Conservation (phyloP, 2,797 vertebrate genomes). For the Pygocentrus nattereri region DNA sequence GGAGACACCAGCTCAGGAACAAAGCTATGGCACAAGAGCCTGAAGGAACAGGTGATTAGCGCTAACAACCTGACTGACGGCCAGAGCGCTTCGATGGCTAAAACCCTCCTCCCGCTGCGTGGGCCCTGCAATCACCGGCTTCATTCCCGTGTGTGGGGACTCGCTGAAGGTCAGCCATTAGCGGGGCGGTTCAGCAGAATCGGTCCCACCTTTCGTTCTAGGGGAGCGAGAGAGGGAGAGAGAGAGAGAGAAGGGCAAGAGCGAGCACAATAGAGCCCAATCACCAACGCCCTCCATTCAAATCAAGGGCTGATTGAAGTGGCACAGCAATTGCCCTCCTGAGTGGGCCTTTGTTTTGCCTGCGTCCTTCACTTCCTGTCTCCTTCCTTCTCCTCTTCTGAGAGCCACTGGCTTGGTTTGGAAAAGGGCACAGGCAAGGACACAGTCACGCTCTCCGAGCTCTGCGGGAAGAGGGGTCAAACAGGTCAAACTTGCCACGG, state of each 20-base stretch:
- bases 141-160: slow-evolving; percentile 13
- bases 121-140: slow-evolving; percentile 45
- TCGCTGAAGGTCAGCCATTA: slow-evolving; percentile 54
- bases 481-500: slow-evolving; percentile 33
- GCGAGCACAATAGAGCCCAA: slow-evolving; percentile 59
- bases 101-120: slow-evolving; percentile 24
- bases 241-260: slow-evolving; percentile 29
- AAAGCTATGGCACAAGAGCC: neutral
- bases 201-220: slow-evolving; percentile 16
- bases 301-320: slow-evolving; percentile 68
- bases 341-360: slow-evolving; percentile 57
- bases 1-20: neutral
- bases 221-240: neutral
- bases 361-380: slow-evolving; percentile 22
- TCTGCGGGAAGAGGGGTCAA: slow-evolving; percentile 31
- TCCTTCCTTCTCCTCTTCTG: slow-evolving; percentile 31
- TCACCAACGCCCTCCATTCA: slow-evolving; percentile 57
- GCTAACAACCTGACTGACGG: slow-evolving; percentile 19
- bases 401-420: slow-evolving; percentile 49
- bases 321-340: slow-evolving; percentile 57
- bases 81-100: neutral
- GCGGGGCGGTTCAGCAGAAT: slow-evolving; percentile 22
- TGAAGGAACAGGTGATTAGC: slow-evolving; percentile 36
- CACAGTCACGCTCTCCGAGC: slow-evolving; percentile 23
- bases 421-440: slow-evolving; percentile 55